A percentile compares a stretch with the other conserved stretches of the same genome.
phyloP scores from a whole-genome alignment of 2,797 vertebrate species.

The Helicolenus hilgendorfi region DNA sequence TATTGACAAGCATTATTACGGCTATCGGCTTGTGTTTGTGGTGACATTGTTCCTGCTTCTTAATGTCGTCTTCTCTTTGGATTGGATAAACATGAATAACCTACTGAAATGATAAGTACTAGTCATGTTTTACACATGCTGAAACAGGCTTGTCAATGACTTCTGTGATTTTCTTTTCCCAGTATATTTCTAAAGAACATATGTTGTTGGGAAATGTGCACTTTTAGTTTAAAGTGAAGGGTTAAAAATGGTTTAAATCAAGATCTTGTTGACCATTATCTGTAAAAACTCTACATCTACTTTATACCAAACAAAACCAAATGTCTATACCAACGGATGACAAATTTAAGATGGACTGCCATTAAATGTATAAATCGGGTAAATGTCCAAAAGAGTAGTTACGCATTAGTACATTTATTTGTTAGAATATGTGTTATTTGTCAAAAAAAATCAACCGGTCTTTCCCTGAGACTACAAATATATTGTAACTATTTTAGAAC shows the following conservation, averaged over 20 bases:
- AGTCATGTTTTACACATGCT: neutral
- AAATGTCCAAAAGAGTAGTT: neutral
- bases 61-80: neutral
- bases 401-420: neutral
- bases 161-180: neutral
- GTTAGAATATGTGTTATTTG: neutral
- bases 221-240: neutral
- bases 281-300: neutral
- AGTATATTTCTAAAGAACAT: neutral
- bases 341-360: too few species aligned
- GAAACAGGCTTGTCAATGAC: neutral
- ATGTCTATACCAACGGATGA: neutral
- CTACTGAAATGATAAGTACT: neutral
- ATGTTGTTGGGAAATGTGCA: neutral
- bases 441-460: neutral
- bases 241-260: neutral
- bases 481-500: neutral
- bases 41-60: neutral
- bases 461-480: neutral
- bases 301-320: neutral
- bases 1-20: slow-evolving; percentile 44
- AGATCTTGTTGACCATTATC: neutral
- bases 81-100: neutral
- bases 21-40: neutral
- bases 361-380: neutral